Evolutionary conservation across 2,888 invertebrate species (phyloP).

Genomic region (Sisyra terminalis): DNA sequence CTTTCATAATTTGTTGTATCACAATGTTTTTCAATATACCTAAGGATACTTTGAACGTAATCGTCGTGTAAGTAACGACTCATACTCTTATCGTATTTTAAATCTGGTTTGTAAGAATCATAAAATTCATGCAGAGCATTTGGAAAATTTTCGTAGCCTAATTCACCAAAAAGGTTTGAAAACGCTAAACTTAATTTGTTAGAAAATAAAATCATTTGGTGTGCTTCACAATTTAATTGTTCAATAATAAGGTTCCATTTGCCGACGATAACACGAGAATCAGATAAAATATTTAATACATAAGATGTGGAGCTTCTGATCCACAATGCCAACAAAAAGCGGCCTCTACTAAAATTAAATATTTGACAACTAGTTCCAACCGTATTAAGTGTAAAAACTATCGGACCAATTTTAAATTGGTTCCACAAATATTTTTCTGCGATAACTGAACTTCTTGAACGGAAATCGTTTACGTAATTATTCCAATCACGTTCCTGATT

Average conservation of each 20-base stretch:
- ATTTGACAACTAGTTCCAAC: conserved; percentile 17
- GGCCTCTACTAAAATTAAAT: conserved; percentile 14
- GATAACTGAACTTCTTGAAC: conserved; percentile 9
- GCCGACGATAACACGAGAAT: conserved; percentile 17
- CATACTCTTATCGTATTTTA: conserved; percentile 12
- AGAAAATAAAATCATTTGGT: conserved; percentile 16
- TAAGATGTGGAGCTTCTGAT: conserved; percentile 18
- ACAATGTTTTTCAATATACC: conserved; percentile 10
- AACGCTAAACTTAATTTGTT: conserved; percentile 18
- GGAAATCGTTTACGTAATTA: background rate
- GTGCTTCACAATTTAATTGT: conserved; percentile 18
- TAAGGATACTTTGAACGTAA: conserved; percentile 12
- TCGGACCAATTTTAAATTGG: conserved; percentile 14
- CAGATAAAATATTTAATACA: conserved; percentile 17
- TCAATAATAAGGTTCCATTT: conserved; percentile 18
- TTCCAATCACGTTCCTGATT: too few relatives aligned
- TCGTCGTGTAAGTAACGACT: conserved; percentile 10
- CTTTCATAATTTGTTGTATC: conserved; percentile 6
- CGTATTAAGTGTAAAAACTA: conserved; percentile 16
- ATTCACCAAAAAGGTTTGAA: conserved; percentile 19
- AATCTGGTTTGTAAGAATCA: conserved; percentile 17
- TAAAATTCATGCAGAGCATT: conserved; percentile 16
- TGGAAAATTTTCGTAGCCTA: conserved; percentile 18
- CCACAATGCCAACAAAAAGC: conserved; percentile 17
- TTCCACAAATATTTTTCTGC: conserved; percentile 21